These are phyloP conservation scores for Dipodomys spectabilis DNA, from an alignment of 2,113 vertebrate species.

Conservation along the genomic window DNA sequence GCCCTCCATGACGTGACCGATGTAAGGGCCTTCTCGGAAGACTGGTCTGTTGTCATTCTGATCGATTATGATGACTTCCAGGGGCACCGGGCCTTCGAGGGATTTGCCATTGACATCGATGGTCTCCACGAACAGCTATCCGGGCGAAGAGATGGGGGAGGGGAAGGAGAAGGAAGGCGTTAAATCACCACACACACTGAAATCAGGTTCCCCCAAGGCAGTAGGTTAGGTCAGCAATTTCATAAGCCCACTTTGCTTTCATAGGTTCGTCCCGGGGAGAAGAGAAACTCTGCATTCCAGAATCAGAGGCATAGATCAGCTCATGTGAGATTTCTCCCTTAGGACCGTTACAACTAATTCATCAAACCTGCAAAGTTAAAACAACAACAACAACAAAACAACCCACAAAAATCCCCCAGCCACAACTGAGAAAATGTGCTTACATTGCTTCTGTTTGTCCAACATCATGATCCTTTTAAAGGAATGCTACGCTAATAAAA, in stretches of 20 bases:
- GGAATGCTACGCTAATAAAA: constrained; percentile 32
- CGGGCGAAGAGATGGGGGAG: constrained; percentile 31
- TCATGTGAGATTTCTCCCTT: not conserved
- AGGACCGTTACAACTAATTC: constrained; percentile 71
- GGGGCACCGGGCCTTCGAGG: constrained; percentile 90
- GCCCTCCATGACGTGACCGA: constrained; percentile 96
- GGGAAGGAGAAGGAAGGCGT: constrained; percentile 32
- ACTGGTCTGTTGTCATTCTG: constrained; percentile 98
- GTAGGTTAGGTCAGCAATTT: constrained; percentile 47
- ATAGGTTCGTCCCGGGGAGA: constrained; percentile 4
- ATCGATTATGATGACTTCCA: constrained; percentile 94
- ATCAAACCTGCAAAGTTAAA: not conserved
- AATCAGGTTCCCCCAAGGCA: constrained; percentile 21
- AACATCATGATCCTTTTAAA: constrained; percentile 63
- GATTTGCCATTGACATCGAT: constrained; percentile 90
- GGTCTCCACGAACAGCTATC: constrained; percentile 94
- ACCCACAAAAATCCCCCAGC: not conserved
- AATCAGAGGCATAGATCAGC: constrained; percentile 45
- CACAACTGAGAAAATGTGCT: constrained; percentile 41
- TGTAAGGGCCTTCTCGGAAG: constrained; percentile 94
- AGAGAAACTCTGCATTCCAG: constrained; percentile 39
- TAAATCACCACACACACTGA: constrained; percentile 41
- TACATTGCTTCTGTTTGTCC: constrained; percentile 41
- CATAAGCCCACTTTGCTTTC: constrained; percentile 50
- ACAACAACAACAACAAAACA: not conserved